These are phyloP conservation scores for Atta texana DNA, from an alignment of 1,140 invertebrate species.

Conservation along the genomic window DNA sequence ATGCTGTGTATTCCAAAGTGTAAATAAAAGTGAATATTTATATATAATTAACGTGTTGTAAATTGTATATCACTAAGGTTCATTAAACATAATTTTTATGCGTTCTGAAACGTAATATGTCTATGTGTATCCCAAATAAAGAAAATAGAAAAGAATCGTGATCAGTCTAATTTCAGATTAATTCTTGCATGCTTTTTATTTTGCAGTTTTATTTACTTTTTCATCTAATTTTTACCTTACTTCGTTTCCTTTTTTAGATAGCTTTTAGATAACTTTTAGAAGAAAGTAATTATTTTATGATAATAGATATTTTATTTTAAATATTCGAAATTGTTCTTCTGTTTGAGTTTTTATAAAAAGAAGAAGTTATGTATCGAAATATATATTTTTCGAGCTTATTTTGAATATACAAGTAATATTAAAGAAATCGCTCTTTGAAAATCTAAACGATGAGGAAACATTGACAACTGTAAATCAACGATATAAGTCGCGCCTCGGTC, in stretches of 20 bases:
- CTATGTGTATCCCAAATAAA: neutral
- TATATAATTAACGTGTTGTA: neutral
- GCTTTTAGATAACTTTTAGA: neutral
- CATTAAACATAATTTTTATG: neutral
- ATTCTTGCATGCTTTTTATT: neutral
- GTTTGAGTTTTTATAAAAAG: neutral
- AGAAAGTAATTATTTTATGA: neutral
- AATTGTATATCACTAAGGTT: neutral
- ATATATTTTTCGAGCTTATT: too few relatives aligned
- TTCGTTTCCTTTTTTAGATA: neutral
- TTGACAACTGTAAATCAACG: conserved; percentile 25
- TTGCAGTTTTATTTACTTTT: neutral
- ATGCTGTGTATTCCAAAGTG: neutral
- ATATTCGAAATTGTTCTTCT: neutral
- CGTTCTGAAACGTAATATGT: neutral
- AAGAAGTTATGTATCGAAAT: neutral
- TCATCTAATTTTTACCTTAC: neutral
- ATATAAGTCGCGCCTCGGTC: neutral
- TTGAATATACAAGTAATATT: neutral
- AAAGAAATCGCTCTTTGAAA: neutral
- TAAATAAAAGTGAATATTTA: neutral
- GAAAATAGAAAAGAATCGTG: neutral
- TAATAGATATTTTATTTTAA: neutral
- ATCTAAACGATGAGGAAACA: neutral
- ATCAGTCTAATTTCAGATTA: conserved; percentile 16